Evolutionary conservation across 2,888 invertebrate species (phyloP).

Genomic region (Agrotis exclamationis): DNA sequence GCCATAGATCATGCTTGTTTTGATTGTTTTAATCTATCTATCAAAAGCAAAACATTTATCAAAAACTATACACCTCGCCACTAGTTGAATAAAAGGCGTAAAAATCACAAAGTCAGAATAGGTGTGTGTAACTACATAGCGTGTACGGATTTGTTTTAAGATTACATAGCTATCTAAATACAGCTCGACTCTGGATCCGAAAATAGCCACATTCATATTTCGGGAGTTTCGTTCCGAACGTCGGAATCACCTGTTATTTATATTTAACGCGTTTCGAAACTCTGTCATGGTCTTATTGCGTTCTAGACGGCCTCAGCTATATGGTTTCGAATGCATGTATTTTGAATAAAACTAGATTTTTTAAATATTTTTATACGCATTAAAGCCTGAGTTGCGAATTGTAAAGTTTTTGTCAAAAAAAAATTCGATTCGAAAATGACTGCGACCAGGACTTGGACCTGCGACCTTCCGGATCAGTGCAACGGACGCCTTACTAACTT

Average conservation of each 20-base stretch:
- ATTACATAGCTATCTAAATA: constrained; percentile 52
- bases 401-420: no score
- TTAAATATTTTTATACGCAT: no score
- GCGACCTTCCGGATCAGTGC: no score
- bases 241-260: constrained; percentile 62
- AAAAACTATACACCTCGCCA: background rate
- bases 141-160: constrained; percentile 33
- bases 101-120: background rate
- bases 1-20: background rate
- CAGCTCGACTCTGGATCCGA: constrained; percentile 21
- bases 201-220: constrained; percentile 55
- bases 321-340: constrained; percentile 3
- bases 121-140: background rate
- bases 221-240: constrained; percentile 55
- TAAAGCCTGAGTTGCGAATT: no score
- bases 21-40: background rate
- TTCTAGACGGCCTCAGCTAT: constrained; percentile 30
- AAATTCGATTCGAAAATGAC: no score
- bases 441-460: no score
- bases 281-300: constrained; percentile 62
- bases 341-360: background rate
- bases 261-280: constrained; percentile 62
- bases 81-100: background rate
- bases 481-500: no score
- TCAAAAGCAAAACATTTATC: background rate